Evolutionary conservation across 2,113 vertebrate species (phyloP).

Genomic region (Promerops cafer): DNA sequence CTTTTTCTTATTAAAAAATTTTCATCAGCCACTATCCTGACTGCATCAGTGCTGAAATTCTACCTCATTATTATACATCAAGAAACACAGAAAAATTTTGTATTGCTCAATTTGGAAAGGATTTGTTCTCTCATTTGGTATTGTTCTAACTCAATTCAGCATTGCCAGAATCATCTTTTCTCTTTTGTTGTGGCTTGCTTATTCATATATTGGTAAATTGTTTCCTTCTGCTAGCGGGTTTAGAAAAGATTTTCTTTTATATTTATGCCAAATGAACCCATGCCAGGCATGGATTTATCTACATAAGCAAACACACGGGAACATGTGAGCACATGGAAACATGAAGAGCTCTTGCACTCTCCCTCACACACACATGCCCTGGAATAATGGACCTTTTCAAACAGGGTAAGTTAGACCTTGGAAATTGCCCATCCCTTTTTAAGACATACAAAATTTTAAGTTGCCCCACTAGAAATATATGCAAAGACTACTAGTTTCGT

Average conservation of each 20-base stretch:
- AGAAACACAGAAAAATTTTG: background rate
- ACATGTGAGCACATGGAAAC: background rate
- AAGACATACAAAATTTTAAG: background rate
- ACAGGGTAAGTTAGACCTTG: background rate
- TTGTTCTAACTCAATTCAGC: background rate
- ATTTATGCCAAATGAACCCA: background rate
- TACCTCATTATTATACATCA: background rate
- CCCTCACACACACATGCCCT: background rate
- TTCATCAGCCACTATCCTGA: background rate
- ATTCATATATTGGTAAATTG: background rate
- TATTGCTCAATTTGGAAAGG: background rate
- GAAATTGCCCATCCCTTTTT: background rate
- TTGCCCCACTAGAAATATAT: background rate
- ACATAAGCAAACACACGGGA: background rate
- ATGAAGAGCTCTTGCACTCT: background rate
- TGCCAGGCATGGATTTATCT: background rate
- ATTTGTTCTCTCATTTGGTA: background rate
- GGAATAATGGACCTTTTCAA: background rate
- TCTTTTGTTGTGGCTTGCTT: background rate
- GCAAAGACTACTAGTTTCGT: background rate
- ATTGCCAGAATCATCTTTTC: background rate
- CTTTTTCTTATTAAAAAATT: background rate
- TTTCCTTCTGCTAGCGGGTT: background rate
- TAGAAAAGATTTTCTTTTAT: background rate
- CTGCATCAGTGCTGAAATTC: background rate